These are phyloP conservation scores for Neostethus bicornis DNA, from an alignment of 2,797 vertebrate species.

Conservation along the genomic window DNA sequence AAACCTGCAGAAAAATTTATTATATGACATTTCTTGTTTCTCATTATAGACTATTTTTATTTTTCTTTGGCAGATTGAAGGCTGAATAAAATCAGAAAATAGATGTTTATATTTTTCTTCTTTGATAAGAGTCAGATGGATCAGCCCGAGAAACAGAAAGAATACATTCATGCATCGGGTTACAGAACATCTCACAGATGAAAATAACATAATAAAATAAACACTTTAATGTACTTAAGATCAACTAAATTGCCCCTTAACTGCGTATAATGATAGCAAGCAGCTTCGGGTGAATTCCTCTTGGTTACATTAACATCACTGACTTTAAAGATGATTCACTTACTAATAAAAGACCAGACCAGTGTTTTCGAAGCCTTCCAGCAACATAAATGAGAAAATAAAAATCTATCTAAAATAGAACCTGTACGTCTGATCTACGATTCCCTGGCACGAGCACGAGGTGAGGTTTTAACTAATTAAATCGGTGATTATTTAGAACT, in stretches of 20 bases:
- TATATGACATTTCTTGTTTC: too few species aligned
- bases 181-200: slow-evolving; percentile 1
- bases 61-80: too few species aligned
- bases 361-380: neutral
- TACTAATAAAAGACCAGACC: slow-evolving; percentile 6
- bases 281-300: neutral
- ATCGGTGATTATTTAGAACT: too few species aligned
- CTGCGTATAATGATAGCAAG: neutral
- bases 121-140: too few species aligned
- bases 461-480: too few species aligned
- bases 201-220: slow-evolving; percentile 21
- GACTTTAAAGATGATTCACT: slow-evolving; percentile 12
- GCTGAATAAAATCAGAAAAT: too few species aligned
- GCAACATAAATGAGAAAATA: neutral
- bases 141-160: neutral
- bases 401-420: neutral
- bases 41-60: too few species aligned
- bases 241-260: neutral
- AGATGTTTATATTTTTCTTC: too few species aligned
- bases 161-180: slow-evolving; percentile 1
- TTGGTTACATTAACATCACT: neutral
- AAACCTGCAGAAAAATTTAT: too few species aligned
- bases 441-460: slow-evolving; percentile 35
- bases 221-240: slow-evolving; percentile 2
- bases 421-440: slow-evolving; percentile 39